These are phyloP conservation scores for Myiozetetes cayanensis DNA, from an alignment of 2,113 vertebrate species.

Conservation along the genomic window DNA sequence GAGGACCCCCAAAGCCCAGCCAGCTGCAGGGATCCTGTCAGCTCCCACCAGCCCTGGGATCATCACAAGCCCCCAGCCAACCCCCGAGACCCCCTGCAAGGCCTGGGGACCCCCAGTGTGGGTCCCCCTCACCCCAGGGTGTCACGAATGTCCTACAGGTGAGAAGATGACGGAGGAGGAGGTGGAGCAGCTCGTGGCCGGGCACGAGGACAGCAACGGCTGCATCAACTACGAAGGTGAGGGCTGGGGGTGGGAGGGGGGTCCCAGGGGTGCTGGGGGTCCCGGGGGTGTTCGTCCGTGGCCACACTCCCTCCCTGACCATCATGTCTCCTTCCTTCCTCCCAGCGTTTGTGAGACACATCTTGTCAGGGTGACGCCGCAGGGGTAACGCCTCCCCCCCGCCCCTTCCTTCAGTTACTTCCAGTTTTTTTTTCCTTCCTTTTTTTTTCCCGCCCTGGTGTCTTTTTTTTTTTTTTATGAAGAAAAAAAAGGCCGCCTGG, in stretches of 20 bases:
- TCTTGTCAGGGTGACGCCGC: slow-evolving; percentile 78
- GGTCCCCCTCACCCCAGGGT: background rate
- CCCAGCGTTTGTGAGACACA: slow-evolving; percentile 82
- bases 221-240: slow-evolving; percentile 97
- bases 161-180: slow-evolving; percentile 96
- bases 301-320: background rate
- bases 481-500: background rate
- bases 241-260: background rate
- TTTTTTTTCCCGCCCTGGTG: background rate
- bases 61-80: background rate
- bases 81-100: background rate
- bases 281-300: background rate
- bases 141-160: slow-evolving; percentile 62
- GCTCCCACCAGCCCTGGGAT: background rate
- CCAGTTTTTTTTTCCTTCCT: background rate
- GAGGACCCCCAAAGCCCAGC: background rate
- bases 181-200: slow-evolving; percentile 88
- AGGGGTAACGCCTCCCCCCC: slow-evolving; percentile 62
- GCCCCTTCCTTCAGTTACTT: background rate
- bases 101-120: background rate
- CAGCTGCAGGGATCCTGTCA: background rate
- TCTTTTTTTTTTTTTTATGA: background rate
- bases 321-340: slow-evolving; percentile 71
- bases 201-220: slow-evolving; percentile 94
- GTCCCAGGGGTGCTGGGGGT: background rate